Base-by-base conservation (phyloP, 37 sponge, comb jelly and placozoan genomes). In the Lycopodina hypogea region DNA sequence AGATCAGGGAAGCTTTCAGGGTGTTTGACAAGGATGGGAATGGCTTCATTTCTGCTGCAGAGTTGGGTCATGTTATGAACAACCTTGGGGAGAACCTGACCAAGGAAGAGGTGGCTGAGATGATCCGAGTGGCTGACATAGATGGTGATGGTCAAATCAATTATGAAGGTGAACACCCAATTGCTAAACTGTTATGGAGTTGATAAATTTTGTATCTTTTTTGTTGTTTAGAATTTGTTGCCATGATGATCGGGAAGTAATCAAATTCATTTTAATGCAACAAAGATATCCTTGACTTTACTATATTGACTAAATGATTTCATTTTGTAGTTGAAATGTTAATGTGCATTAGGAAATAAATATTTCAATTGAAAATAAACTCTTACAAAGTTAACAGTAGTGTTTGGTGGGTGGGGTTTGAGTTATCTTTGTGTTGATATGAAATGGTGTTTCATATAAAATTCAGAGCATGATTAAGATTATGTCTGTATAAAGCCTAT, bases 1-100 rank as follows among this genome's bases (percentile, higher is more conserved):
- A 99, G 79, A 95, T 97, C 58, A 79, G 91, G 9, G 99, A 97
- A 72, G 99, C 99, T 15, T 97, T 97, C 83, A 86, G 93, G 11
- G 99, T 99, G 23, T 99, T 99, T 79, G 99, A 99, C 79, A 99
- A 99, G 87, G 99, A 99, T 78, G 99, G 99, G 28, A 99, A 96
- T 69, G 99, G 99, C 26, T 96, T 91, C 73, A 99, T 99, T 75
- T 92, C 96, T 6, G 97, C 99, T 53, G 96, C 97, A 7, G 99
- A 99, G 79, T 86, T 99, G 45, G 83, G 99, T 14, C 97, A 99
- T 74, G 99, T 99, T 37, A 99, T 99, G 99, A 94, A 90, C 66
- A 96, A 94, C 78, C 95, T 99, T 17, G 99, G 99, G 6, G 99
- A 99, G 94, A 99, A 96, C 61, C 81, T 99, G 39, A 99, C 99